Conservation (phyloP, 2,888 invertebrate species). For the Dysmachus trigonus region DNA sequence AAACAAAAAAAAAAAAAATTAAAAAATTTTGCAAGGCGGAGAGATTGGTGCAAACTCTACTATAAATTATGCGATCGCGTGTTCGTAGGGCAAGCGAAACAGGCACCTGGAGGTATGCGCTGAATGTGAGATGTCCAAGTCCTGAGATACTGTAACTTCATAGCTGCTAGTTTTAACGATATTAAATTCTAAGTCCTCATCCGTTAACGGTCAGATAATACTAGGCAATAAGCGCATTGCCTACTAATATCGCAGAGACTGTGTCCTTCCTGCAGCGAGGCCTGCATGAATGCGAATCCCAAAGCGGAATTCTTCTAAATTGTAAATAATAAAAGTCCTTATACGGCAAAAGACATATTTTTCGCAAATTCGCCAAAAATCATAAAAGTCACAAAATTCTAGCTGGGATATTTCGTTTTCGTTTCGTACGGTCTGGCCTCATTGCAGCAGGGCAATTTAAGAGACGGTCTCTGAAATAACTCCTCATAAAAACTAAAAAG, state of each 20-base stretch:
- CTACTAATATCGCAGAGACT: constrained; percentile 54
- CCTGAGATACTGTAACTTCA: not conserved
- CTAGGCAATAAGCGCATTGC: constrained; percentile 54
- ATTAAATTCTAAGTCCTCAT: constrained; percentile 1
- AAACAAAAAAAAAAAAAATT: no score
- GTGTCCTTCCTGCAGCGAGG: not conserved
- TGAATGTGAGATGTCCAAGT: not conserved
- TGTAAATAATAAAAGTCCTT: not conserved
- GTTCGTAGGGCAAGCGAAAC: not conserved
- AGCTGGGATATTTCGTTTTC: not conserved
- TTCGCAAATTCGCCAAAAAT: not conserved
- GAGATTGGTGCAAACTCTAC: constrained; percentile 36
- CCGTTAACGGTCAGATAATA: constrained; percentile 50
- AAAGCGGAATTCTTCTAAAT: not conserved
- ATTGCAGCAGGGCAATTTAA: not conserved
- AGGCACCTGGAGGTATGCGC: not conserved
- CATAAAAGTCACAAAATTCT: not conserved
- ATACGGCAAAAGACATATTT: not conserved
- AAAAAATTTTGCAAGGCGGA: not conserved
- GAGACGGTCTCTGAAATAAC: constrained; percentile 15
- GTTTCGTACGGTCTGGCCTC: not conserved
- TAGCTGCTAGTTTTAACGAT: constrained; percentile 6
- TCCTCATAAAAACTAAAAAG: constrained; percentile 7
- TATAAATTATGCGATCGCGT: not conserved
- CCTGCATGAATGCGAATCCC: not conserved